Percentiles rank a stretch among this genome's conserved stretches.
Conservation (phyloP, 2,888 invertebrate genomes). For the Anorthoa munda region DNA sequence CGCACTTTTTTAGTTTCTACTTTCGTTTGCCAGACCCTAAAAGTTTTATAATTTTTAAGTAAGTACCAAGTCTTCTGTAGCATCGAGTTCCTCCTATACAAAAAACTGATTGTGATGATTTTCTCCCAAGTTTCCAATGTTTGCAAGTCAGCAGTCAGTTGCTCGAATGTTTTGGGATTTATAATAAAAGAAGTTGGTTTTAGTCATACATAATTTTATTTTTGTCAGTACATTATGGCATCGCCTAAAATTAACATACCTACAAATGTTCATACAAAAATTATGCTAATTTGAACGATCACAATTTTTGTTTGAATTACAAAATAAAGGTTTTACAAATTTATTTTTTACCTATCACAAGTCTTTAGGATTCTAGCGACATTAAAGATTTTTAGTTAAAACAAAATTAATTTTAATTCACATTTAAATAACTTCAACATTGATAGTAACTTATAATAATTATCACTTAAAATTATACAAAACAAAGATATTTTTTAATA, state of each 20-base stretch:
- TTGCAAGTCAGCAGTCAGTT: neutral
- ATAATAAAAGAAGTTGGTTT: constrained; percentile 15
- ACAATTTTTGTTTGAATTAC: constrained; percentile 52
- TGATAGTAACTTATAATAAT: constrained; percentile 22
- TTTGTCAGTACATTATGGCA: constrained; percentile 70
- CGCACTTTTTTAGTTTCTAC: too few species aligned
- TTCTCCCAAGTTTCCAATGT: neutral
- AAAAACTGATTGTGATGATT: neutral
- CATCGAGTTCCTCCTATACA: too few species aligned
- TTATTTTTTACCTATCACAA: constrained; percentile 59
- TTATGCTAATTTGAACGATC: constrained; percentile 65
- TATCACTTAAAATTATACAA: constrained; percentile 35
- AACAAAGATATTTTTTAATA: constrained; percentile 51
- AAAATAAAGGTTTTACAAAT: constrained; percentile 49
- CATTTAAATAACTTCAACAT: constrained; percentile 43
- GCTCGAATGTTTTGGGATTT: neutral
- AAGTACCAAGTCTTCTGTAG: too few species aligned
- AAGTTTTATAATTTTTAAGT: too few species aligned
- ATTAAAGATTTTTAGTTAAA: constrained; percentile 32
- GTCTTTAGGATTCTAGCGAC: constrained; percentile 57
- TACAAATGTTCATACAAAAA: constrained; percentile 72
- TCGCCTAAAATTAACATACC: constrained; percentile 66
- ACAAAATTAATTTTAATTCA: constrained; percentile 28
- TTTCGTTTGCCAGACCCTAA: too few species aligned
- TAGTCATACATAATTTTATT: constrained; percentile 56